Evolutionary conservation across 2,113 vertebrate genomes (phyloP), one percentile per base, ranked within the genome.

Genomic region (Tupaia tana): DNA sequence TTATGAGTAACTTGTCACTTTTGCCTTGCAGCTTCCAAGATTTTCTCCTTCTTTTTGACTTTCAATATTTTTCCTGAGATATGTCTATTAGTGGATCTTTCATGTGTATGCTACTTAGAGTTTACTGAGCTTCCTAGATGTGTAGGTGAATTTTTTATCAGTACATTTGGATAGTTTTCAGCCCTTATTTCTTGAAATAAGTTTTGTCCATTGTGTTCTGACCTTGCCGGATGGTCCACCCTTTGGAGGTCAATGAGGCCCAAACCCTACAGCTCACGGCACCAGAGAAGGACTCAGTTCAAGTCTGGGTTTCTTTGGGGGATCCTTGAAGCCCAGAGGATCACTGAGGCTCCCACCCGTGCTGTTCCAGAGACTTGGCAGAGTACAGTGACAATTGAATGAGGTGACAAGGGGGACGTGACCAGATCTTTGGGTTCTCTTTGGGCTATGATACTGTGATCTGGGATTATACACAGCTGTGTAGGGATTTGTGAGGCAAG

Each of bases 381-480:
- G 6, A 31, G 22, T 6, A 70, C 7, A 9, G 7, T 7, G 59
- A 66, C 66, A 8, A 1, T 0, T 8, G 59, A 8, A 13, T 12
- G 52, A 67, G 24, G 13, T 13, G 25, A 14, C 5, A 1, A 52
- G 27, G 24, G 43, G 19, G 2, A 27, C 1, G 0, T 3, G 77
- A 24, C 18, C 12, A 25, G 73, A 73, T 27, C 13, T 15, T 8
- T 1, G 2, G 9, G 24, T 13, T 2, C 24, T 78, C 0, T 20
- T 2, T 11, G n/a, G 24, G 13, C 29, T 73, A 9, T 25, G 4
- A n/a, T 56, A 7, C 63, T 0, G 7, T 27, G 54, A 2, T 2
- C 18, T 11, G 25, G 20, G 64, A 9, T 27, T 9, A 15, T 3
- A 34, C 29, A 63, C n/a, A 67, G 25, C 18, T 11, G 52, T 61